phyloP scores from a whole-genome alignment of 2,113 vertebrate genomes.

The Noturus placidus region DNA sequence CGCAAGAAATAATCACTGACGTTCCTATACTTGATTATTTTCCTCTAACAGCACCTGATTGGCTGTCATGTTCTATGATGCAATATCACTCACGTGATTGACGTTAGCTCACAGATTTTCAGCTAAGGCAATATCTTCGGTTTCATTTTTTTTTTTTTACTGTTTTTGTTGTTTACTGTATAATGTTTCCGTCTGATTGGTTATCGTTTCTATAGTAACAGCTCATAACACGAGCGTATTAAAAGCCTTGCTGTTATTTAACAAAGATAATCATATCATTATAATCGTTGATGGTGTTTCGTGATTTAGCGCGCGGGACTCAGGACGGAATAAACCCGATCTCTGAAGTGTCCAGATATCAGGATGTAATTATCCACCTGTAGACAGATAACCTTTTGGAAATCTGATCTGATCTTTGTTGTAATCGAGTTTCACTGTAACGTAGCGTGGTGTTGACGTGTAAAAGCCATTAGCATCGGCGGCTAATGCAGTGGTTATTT shows the following conservation, averaged over 20 bases:
- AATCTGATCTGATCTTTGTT: not conserved
- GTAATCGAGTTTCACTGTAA: not conserved
- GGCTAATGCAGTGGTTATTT: not conserved
- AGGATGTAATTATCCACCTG: conserved; percentile 4
- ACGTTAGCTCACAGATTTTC: not conserved
- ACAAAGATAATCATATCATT: not conserved
- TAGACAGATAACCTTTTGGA: not conserved
- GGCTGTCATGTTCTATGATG: not conserved
- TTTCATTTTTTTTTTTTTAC: not conserved
- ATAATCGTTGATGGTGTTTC: not conserved
- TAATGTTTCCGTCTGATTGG: not conserved
- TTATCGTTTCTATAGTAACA: not conserved
- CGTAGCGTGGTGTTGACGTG: not conserved
- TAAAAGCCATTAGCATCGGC: not conserved
- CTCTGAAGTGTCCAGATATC: not conserved
- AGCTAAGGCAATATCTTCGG: not conserved
- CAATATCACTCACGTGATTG: not conserved
- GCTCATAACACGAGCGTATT: not conserved
- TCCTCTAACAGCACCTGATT: not conserved
- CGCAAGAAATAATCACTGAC: not conserved
- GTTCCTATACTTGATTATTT: not conserved
- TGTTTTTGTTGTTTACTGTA: not conserved
- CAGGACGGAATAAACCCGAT: not conserved
- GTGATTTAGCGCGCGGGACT: not conserved
- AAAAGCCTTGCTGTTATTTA: not conserved